Evolutionary conservation across 2,113 vertebrate species (phyloP), one percentile per base, ranked within the genome.

Genomic region (Recurvirostra avosetta): DNA sequence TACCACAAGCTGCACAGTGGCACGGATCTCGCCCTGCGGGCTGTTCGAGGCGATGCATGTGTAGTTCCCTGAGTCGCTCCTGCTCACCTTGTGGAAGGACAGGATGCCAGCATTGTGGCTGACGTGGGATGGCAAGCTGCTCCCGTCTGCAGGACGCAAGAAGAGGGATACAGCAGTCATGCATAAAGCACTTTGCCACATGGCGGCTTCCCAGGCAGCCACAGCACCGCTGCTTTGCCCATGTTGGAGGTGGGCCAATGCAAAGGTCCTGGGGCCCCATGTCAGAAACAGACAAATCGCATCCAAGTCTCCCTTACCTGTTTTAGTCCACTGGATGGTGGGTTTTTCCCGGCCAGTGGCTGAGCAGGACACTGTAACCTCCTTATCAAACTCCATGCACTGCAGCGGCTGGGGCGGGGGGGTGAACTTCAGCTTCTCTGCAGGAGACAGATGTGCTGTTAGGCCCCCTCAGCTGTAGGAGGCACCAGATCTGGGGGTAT

Each of bases 351-450:
- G 96, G 84, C 99, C 99, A 1, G 98, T 99, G 91, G 99, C 99
- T 0, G 99, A 99, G 91, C 99, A 99, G 91, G 98, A 98, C 77
- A 99, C 98, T 0, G 97, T 99, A 78, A 98, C 98, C 73, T 99
- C 98, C 79, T 99, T 99, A 94, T 99, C 98, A 84, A 99, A 98
- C 97, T 99, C 99, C 98, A 99, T 98, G 97, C 99, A 99, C 96
- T 99, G 99, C 86, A 98, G 97, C 0, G 99, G 97, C 96, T 99
- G 99, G 6, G 99, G 99, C 0, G 99, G 98, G 0, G 99, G 99
- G 0, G 99, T 99, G 97, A 99, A 99, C 98, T 99, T 99, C 79
- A 99, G 98, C 95, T 99, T 99, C 96, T 99, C 99, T 99, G 98
- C 61, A 98, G 97, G 40, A 97, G 40, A 95, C 25, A 58, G n/a